Conservation (phyloP, 2,797 vertebrate species). For the Megaceryle alcyon region DNA sequence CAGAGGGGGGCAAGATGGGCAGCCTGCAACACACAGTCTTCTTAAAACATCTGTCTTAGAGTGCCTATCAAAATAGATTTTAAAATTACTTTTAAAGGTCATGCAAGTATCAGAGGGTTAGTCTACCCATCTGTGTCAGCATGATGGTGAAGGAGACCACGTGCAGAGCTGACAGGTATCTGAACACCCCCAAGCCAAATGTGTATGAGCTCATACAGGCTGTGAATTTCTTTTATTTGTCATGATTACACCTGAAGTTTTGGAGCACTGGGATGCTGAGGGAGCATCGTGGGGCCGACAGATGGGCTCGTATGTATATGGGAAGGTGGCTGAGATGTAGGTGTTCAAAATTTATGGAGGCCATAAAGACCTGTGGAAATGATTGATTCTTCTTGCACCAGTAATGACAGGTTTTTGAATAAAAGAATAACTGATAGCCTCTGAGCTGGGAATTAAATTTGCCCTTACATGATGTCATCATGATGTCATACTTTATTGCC, state of each 20-base stretch:
- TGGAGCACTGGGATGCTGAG: fast-evolving
- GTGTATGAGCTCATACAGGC: neutral
- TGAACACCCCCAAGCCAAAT: neutral
- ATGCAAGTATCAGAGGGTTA: neutral
- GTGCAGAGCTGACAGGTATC: neutral
- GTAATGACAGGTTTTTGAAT: neutral
- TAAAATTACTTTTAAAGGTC: neutral
- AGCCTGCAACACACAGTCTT: neutral
- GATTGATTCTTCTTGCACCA: neutral
- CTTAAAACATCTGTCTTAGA: neutral
- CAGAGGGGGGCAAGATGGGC: neutral
- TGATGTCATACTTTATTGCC: conserved; percentile 61
- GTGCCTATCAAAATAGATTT: neutral
- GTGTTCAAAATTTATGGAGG: conserved; percentile 25
- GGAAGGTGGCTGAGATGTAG: neutral
- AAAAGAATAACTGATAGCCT: conserved; percentile 37
- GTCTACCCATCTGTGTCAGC: neutral
- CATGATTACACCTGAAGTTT: neutral
- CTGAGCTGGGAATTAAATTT: neutral
- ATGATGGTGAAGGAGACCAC: fast-evolving
- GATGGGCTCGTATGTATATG: fast-evolving
- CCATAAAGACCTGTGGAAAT: conserved; percentile 14
- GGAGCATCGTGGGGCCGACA: fast-evolving
- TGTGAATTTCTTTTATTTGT: neutral
- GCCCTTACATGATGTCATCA: conserved; percentile 48